Conservation (phyloP, 1,140 invertebrate genomes). For the Zaprionus vittiger region DNA sequence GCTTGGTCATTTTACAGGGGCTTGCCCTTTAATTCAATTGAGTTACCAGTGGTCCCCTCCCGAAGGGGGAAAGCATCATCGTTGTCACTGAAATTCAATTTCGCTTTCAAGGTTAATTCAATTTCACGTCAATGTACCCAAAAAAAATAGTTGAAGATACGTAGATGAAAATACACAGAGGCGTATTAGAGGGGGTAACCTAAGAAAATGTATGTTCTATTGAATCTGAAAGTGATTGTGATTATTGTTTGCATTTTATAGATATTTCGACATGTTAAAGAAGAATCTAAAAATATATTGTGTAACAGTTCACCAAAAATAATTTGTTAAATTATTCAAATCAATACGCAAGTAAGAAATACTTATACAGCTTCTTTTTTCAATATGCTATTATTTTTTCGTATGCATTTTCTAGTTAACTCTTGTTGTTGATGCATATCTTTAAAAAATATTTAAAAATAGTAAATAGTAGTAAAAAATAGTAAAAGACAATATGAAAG, state of each 20-base stretch:
- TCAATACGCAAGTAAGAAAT: too few species aligned
- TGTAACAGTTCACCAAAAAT: not conserved
- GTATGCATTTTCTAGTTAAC: too few species aligned
- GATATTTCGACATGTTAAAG: not conserved
- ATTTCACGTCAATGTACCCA: constrained; percentile 40
- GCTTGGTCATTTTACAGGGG: constrained; percentile 4
- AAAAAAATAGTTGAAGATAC: not conserved
- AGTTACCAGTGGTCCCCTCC: constrained; percentile 4
- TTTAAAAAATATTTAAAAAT: too few species aligned
- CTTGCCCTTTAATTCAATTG: constrained; percentile 37
- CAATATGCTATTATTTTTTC: too few species aligned
- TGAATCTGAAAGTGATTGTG: not conserved
- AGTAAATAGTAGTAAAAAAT: too few species aligned
- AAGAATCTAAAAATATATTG: not conserved
- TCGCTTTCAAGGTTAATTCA: constrained; percentile 64
- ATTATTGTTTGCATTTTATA: too few species aligned
- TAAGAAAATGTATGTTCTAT: not conserved
- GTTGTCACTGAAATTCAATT: constrained; percentile 45
- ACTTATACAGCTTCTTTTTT: too few species aligned
- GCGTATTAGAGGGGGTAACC: not conserved
- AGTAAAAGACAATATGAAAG: too few species aligned
- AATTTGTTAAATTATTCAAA: too few species aligned
- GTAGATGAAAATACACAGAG: not conserved
- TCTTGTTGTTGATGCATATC: too few species aligned
- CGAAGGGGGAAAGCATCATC: not conserved